Percentiles rank a stretch among this genome's conserved stretches.
These are phyloP conservation scores for Edolisoma coerulescens DNA, from an alignment of 2,113 vertebrate species.

Conservation along the genomic window DNA sequence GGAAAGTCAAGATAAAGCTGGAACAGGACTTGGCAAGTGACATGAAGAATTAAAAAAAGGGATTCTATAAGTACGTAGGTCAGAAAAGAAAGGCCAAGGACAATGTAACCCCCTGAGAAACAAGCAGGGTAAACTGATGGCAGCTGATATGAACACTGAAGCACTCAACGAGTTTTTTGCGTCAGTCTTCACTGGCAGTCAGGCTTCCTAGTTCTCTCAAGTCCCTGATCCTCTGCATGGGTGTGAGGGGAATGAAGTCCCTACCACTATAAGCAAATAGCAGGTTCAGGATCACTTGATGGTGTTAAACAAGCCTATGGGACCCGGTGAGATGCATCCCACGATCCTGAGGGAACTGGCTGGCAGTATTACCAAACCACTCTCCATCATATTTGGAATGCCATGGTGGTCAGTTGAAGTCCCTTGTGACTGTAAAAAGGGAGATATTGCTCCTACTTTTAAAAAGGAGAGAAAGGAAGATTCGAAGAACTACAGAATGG, in stretches of 20 bases:
- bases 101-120: background rate
- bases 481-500: background rate
- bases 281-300: background rate
- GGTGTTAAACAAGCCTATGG: background rate
- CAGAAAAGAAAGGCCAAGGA: background rate
- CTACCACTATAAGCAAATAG: accelerated
- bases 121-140: background rate
- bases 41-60: background rate
- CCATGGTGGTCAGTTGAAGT: background rate
- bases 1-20: background rate
- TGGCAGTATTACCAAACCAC: background rate
- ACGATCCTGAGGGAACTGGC: no score
- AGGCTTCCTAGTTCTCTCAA: background rate
- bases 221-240: background rate
- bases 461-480: background rate
- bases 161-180: background rate
- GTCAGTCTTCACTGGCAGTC: background rate
- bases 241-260: background rate
- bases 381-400: background rate
- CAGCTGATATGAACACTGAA: background rate
- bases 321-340: background rate
- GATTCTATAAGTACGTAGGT: background rate
- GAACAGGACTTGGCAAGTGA: background rate
- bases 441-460: background rate
- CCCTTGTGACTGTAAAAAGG: background rate